Conservation (phyloP, 2,797 vertebrate genomes). For the Cyclura pinguis region DNA sequence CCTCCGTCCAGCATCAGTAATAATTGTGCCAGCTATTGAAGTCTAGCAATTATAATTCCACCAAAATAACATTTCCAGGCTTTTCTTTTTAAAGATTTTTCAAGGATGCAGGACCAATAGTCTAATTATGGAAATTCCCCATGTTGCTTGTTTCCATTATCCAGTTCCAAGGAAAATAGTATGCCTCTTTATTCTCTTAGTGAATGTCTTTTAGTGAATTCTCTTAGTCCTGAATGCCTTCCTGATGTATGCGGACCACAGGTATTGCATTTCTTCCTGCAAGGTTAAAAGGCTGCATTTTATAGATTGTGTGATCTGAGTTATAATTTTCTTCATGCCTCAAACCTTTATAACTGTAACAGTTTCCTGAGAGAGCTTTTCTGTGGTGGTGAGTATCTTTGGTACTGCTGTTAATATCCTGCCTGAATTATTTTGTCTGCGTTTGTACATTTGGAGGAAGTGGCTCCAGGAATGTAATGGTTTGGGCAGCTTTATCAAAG, state of each 20-base stretch:
- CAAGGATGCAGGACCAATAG: not conserved
- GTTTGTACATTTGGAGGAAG: conserved; percentile 22
- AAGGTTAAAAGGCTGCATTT: not conserved
- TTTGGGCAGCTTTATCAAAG: conserved; percentile 20
- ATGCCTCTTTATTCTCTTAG: no score
- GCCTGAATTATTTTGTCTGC: conserved; percentile 1
- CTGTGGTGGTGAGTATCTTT: not conserved
- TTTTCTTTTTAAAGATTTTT: not conserved
- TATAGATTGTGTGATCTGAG: not conserved
- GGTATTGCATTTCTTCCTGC: not conserved
- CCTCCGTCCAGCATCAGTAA: no score
- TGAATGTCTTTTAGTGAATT: no score
- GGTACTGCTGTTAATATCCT: conserved; percentile 5
- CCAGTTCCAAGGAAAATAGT: not conserved
- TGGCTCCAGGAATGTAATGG: conserved; percentile 1
- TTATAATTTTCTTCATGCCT: not conserved
- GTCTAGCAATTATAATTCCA: no score
- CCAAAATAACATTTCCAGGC: no score
- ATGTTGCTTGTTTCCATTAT: not conserved
- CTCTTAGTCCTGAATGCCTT: not conserved
- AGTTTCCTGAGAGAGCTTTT: conserved; percentile 18
- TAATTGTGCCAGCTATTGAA: no score
- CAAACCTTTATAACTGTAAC: not conserved
- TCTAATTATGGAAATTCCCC: not conserved
- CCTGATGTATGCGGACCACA: not conserved